Evolutionary conservation across 2,113 vertebrate genomes (phyloP).

Genomic region (Sebastes fasciatus): DNA sequence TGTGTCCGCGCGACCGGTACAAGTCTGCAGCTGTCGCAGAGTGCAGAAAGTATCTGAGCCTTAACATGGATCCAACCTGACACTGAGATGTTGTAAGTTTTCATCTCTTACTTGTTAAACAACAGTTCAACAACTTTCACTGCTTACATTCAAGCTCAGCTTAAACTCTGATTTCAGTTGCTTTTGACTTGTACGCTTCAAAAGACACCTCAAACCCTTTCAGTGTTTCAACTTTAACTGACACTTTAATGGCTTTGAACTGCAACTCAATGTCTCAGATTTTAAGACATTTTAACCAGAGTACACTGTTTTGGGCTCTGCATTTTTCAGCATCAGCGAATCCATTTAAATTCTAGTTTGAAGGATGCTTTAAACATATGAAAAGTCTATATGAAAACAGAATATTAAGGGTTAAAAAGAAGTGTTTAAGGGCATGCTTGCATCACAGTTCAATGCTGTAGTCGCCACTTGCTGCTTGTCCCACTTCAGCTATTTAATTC

Average conservation of each 20-base stretch:
- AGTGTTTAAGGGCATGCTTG: not conserved
- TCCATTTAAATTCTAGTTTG: not conserved
- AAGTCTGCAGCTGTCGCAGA: too few relatives aligned
- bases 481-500: not conserved
- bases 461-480: not conserved
- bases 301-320: not conserved
- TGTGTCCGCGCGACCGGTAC: too few relatives aligned
- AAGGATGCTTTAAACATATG: not conserved
- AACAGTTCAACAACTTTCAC: too few relatives aligned
- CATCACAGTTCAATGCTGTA: not conserved
- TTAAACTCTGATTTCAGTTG: too few relatives aligned
- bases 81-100: too few relatives aligned
- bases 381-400: too few relatives aligned
- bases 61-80: not conserved
- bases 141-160: too few relatives aligned
- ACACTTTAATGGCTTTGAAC: not conserved
- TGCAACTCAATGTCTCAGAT: not conserved
- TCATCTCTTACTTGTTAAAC: too few relatives aligned
- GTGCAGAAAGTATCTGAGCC: too few relatives aligned
- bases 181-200: too few relatives aligned
- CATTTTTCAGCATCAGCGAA: not conserved
- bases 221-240: not conserved
- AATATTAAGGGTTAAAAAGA: not conserved
- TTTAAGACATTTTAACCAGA: not conserved
- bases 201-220: too few relatives aligned